Percentiles rank a stretch among this genome's conserved stretches.
phyloP scores from a whole-genome alignment of 2,797 vertebrate genomes.

The Sebastes goodei region DNA sequence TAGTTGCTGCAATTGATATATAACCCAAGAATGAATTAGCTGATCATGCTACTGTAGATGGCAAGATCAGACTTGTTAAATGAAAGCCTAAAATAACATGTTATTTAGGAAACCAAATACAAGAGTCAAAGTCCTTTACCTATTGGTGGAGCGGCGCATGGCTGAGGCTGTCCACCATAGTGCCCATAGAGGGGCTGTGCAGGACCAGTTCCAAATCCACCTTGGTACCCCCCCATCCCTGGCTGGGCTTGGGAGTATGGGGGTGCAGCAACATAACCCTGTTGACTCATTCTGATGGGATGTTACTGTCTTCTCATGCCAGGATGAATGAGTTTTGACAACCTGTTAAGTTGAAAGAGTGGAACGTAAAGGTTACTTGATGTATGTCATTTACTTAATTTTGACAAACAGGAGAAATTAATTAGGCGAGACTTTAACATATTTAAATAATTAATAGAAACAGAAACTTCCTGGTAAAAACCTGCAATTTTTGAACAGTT shows the following conservation, averaged over 20 bases:
- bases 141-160: constrained; percentile 78
- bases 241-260: constrained; percentile 92
- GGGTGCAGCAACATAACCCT: constrained; percentile 93
- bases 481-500: rapidly evolving
- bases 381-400: too few species aligned
- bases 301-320: constrained; percentile 78
- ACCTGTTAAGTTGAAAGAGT: constrained; percentile 47
- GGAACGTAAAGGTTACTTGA: background rate
- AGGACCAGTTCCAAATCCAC: constrained; percentile 81
- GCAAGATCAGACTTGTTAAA: constrained; percentile 3
- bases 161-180: constrained; percentile 83
- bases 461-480: background rate
- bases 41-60: background rate
- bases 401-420: too few species aligned
- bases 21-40: background rate
- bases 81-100: background rate
- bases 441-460: background rate
- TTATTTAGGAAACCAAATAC: background rate
- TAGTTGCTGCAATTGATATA: background rate
- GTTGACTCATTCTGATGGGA: constrained; percentile 90
- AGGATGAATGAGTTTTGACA: constrained; percentile 45
- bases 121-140: constrained; percentile 72
- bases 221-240: constrained; percentile 88
- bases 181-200: constrained; percentile 87
- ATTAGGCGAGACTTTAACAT: too few species aligned